Percentiles rank a stretch among this genome's conserved stretches.
Evolutionary conservation across 2,888 invertebrate genomes (phyloP).

Genomic region (Pollenia angustigena): DNA sequence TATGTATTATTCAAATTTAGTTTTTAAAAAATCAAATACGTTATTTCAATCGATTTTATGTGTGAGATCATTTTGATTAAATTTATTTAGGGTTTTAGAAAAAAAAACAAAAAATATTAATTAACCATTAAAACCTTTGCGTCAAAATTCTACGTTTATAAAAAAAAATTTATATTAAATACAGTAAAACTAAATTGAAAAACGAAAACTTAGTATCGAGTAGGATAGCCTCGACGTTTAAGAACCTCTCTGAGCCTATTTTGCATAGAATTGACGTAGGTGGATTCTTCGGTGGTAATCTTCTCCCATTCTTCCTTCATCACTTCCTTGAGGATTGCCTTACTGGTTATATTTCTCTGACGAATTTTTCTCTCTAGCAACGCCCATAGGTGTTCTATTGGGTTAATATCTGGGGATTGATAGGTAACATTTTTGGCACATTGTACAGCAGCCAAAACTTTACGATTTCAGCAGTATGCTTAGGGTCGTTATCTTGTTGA

Average conservation of each 20-base stretch:
- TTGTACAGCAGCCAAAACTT: background rate
- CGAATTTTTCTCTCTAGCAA: background rate
- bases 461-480: background rate
- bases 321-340: background rate
- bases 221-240: background rate
- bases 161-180: no score
- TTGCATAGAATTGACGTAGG: background rate
- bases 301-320: no score
- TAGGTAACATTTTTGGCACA: conserved; percentile 7
- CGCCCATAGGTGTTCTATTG: conserved; percentile 27
- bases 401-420: conserved; percentile 11
- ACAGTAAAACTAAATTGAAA: no score
- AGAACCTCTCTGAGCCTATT: background rate
- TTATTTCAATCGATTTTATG: no score
- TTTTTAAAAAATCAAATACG: no score
- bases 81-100: no score
- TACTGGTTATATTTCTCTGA: background rate
- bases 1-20: no score
- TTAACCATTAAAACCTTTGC: no score
- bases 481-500: background rate
- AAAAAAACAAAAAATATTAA: no score
- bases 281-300: no score
- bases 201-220: background rate
- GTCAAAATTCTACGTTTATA: no score
- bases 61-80: no score